A percentile compares a stretch with the other conserved stretches of the same genome.
Conservation (phyloP, 1,140 invertebrate species). For the Chrysoperla carnea region DNA sequence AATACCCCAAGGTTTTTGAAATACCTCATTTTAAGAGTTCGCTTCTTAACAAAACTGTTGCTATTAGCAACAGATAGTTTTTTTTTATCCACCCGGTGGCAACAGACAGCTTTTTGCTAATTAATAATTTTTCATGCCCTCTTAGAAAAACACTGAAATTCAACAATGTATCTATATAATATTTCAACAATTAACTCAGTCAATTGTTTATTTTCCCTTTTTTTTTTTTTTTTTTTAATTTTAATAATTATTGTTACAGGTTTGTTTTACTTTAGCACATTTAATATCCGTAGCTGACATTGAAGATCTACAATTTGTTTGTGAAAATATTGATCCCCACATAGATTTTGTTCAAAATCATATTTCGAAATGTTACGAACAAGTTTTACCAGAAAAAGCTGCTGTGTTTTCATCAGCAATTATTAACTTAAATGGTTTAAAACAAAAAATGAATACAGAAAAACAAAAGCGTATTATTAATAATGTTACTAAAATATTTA, state of each 20-base stretch:
- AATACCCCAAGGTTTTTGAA: too few relatives aligned
- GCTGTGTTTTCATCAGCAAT: slow-evolving; percentile 9
- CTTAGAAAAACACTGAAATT: too few relatives aligned
- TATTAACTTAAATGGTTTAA: slow-evolving; percentile 6
- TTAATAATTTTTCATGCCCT: neutral
- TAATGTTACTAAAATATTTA: slow-evolving; percentile 3
- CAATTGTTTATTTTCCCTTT: too few relatives aligned
- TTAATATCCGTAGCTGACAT: slow-evolving; percentile 10
- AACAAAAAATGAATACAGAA: neutral
- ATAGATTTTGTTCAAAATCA: slow-evolving; percentile 12
- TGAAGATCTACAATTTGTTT: slow-evolving; percentile 11
- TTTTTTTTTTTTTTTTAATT: too few relatives aligned
- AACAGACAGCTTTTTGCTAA: neutral
- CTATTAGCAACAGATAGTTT: neutral
- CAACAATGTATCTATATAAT: too few relatives aligned
- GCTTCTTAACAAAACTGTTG: neutral
- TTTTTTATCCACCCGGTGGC: neutral
- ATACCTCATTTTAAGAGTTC: too few relatives aligned
- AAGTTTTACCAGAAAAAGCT: slow-evolving; percentile 17
- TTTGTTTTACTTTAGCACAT: slow-evolving; percentile 16
- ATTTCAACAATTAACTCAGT: too few relatives aligned
- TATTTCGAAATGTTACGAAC: slow-evolving; percentile 11
- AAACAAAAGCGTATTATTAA: slow-evolving; percentile 3
- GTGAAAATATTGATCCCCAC: slow-evolving; percentile 8
- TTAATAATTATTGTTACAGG: slow-evolving; percentile 10